phyloP scores from a whole-genome alignment of 2,797 vertebrate genomes.

The Tragopan temminckii region DNA sequence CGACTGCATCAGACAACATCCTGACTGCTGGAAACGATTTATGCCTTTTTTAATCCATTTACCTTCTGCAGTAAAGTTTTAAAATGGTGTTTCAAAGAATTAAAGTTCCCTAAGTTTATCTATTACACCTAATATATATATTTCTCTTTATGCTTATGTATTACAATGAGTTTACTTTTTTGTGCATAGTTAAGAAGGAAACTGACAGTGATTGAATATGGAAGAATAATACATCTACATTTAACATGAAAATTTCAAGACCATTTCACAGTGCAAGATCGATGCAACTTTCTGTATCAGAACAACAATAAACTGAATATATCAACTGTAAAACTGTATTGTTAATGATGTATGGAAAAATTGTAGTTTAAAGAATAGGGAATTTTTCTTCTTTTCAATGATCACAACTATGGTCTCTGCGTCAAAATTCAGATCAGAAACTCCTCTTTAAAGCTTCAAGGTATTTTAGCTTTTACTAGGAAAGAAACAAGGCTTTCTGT shows the following conservation, averaged over 20 bases:
- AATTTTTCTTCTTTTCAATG: neutral
- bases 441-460: neutral
- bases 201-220: neutral
- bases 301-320: neutral
- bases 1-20: neutral
- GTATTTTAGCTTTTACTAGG: neutral
- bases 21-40: neutral
- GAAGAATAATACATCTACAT: neutral
- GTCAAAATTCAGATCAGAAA: neutral
- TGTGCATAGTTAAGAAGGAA: neutral
- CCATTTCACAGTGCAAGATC: neutral
- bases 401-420: neutral
- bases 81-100: neutral
- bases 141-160: neutral
- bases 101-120: neutral
- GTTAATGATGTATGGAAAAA: neutral
- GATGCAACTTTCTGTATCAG: neutral
- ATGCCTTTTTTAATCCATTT: neutral
- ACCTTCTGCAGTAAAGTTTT: neutral
- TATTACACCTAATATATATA: neutral
- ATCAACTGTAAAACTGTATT: neutral
- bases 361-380: neutral
- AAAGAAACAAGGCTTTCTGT: neutral
- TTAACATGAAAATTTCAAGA: slow-evolving; percentile 11
- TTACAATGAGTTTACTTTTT: neutral